Evolutionary conservation across 2,888 invertebrate genomes (phyloP).

Genomic region (Sesia bembeciformis): DNA sequence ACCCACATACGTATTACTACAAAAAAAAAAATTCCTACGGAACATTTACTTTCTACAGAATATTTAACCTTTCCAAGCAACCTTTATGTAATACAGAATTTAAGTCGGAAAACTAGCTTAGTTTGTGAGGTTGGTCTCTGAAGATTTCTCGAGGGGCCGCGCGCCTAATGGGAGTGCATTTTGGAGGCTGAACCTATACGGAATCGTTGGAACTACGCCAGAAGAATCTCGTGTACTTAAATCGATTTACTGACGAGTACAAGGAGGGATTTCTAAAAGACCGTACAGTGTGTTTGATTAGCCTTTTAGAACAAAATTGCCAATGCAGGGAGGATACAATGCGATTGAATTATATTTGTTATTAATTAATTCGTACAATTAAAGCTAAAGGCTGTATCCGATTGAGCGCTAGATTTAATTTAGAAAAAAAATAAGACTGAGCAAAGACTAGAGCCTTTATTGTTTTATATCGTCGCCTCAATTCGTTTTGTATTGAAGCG

Average conservation of each 20-base stretch:
- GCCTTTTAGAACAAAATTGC: slow-evolving; percentile 4
- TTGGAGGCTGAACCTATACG: slow-evolving; percentile 17
- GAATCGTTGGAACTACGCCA: slow-evolving; percentile 35
- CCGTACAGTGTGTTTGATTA: neutral
- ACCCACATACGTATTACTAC: too few species aligned
- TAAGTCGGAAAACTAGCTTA: slow-evolving; percentile 7
- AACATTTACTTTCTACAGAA: too few species aligned
- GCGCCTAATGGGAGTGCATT: slow-evolving; percentile 51
- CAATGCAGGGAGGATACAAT: neutral
- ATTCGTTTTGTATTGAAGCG: too few species aligned
- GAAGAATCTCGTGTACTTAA: slow-evolving; percentile 22
- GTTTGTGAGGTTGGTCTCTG: slow-evolving; percentile 27
- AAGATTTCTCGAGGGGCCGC: slow-evolving; percentile 31
- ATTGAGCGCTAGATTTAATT: too few species aligned
- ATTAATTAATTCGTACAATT: too few species aligned
- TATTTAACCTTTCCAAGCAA: neutral
- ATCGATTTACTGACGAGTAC: slow-evolving; percentile 16
- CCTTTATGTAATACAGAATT: too few species aligned
- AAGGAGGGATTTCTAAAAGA: neutral
- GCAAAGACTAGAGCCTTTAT: too few species aligned
- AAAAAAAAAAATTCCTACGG: too few species aligned
- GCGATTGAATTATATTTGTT: too few species aligned
- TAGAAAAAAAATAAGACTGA: too few species aligned
- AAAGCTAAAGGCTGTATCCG: too few species aligned
- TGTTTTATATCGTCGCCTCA: too few species aligned